Conservation (phyloP, 1,140 invertebrate species). For the Drosophila tani region DNA sequence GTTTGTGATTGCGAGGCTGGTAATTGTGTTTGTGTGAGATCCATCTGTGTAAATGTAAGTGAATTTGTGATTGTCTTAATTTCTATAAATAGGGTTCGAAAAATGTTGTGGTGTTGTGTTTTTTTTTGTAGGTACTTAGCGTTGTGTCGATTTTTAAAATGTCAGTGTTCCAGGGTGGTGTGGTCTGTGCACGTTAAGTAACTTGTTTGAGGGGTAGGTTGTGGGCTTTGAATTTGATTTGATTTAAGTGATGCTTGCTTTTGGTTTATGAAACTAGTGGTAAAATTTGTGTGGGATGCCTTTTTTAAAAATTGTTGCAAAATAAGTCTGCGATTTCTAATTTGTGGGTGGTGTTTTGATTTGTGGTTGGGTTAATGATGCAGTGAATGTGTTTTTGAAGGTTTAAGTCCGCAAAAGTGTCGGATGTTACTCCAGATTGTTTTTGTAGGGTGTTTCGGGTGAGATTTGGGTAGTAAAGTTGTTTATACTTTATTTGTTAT, state of each 20-base stretch:
- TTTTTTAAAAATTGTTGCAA: too few relatives aligned
- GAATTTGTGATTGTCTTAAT: constrained; percentile 17
- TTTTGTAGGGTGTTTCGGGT: constrained; percentile 13
- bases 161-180: constrained; percentile 11
- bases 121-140: constrained; percentile 3
- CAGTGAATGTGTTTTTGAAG: constrained; percentile 11
- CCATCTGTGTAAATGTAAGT: constrained; percentile 5
- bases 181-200: constrained; percentile 9
- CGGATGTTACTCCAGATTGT: constrained; percentile 17
- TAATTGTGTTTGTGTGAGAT: not conserved
- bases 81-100: not conserved
- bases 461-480: constrained; percentile 16
- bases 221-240: constrained; percentile 4
- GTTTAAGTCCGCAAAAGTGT: constrained; percentile 3
- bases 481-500: constrained; percentile 3
- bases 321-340: too few relatives aligned
- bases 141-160: constrained; percentile 2
- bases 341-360: too few relatives aligned
- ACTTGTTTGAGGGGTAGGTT: constrained; percentile 5
- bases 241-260: too few relatives aligned
- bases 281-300: too few relatives aligned
- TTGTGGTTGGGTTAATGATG: constrained; percentile 11
- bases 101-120: constrained; percentile 9
- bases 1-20: constrained; percentile 21
- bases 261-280: too few relatives aligned